Conservation (phyloP, 35 echinoderm and acorn worm genomes). For the Chiridota heheva region DNA sequence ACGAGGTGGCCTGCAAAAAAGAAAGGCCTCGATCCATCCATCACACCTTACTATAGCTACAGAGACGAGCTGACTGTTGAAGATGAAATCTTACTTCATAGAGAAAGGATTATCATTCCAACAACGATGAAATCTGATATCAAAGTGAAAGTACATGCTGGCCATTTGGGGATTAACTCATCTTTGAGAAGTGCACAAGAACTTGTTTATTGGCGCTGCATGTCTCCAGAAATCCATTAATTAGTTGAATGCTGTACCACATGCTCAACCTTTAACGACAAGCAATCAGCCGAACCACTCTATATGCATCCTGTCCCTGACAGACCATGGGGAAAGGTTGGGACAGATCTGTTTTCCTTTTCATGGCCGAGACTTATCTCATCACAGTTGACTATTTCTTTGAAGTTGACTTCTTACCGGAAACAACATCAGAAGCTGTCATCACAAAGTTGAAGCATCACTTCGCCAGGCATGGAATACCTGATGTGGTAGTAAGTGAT, state of each 20-base stretch:
- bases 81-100: conserved; percentile 40
- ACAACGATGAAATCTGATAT: conserved; percentile 31
- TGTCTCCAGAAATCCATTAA: conserved; percentile 54
- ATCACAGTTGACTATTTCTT: conserved; percentile 46
- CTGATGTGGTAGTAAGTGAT: conserved; percentile 9
- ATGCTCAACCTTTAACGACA: conserved; percentile 32
- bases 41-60: conserved; percentile 42
- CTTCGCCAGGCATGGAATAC: conserved; percentile 26
- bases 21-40: neutral
- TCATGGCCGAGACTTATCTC: conserved; percentile 21
- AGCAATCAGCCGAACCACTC: conserved; percentile 17
- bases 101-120: conserved; percentile 60
- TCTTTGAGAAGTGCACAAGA: conserved; percentile 55
- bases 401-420: conserved; percentile 27
- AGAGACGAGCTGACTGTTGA: conserved; percentile 69
- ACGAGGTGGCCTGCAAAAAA: conserved; percentile 66
- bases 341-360: conserved; percentile 1
- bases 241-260: conserved; percentile 61
- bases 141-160: conserved; percentile 52
- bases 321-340: conserved; percentile 29
- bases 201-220: conserved; percentile 61
- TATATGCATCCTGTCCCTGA: conserved; percentile 4
- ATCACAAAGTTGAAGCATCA: conserved; percentile 1
- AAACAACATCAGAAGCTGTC: conserved; percentile 7
- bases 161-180: conserved; percentile 54